Base-by-base conservation (phyloP, 2,888 invertebrate genomes). In the Cataglyphis altisquamis region DNA sequence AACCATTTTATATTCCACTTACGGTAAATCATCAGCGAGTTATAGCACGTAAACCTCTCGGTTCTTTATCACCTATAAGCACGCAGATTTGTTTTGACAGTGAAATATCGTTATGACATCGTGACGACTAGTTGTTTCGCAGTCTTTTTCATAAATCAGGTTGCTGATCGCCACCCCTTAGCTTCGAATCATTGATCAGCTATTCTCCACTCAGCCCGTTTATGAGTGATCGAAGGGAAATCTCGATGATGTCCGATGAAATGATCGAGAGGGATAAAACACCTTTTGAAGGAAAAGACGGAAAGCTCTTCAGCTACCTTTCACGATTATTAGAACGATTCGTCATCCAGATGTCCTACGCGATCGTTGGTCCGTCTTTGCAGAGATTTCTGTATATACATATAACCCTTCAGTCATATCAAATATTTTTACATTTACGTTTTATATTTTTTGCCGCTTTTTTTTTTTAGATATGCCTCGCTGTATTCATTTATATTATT, bases 291-390 rank as follows among this genome's bases (percentile, higher is more conserved):
- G 64, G 78, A 75, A 64, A 45, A 64, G 77, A 63, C 36, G 78
- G 52, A 62, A 77, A 63, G 63, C 52, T 78, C 36, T 45, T 64
- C n/a, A 63, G 67, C 72, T 68, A 84, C 18, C 72, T 80, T 64
- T 83, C 80, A 48, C 60, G 84, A 83, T 88, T 87, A 87, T 89
- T 84, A 84, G 81, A 87, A 75, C 82, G 75, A 86, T 88, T 86
- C 82, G 84, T 88, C 86, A 85, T 81, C 77, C 78, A 63, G 73
- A 64, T 84, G 82, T 77, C 81, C 45, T 29, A 32, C 39, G 66
- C 60, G 82, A 77, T 70, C 82, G 60, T 48, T 48, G 52, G 18
- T 80, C 52, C 75, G 25, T 29, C 25, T 29, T 1, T 78, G 64
- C 57, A 57, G 21, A 78, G 78, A 82, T 82, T 78, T 67, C 60